phyloP scores from a whole-genome alignment of 2,113 vertebrate genomes.

The Micromys minutus region DNA sequence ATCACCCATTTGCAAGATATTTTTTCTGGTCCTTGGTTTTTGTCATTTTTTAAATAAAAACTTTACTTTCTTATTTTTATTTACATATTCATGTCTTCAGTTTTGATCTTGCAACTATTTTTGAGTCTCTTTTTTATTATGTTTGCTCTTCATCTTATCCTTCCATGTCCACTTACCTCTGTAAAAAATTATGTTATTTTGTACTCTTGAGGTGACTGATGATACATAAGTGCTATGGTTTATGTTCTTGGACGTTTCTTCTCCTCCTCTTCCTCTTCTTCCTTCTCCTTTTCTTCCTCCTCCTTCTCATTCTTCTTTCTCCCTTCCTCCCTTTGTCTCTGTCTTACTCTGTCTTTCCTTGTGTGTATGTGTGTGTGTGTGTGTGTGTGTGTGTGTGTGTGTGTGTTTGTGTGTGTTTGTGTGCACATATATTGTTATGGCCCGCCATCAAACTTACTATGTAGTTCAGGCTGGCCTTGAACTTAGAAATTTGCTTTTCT shows the following conservation, averaged over 20 bases:
- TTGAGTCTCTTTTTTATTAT: conserved; percentile 11
- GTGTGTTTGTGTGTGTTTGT: too few species aligned
- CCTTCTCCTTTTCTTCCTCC: too few species aligned
- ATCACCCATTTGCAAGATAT: not conserved
- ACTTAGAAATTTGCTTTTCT: not conserved
- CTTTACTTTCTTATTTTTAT: not conserved
- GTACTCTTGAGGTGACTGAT: not conserved
- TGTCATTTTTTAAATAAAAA: not conserved
- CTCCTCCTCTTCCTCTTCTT: too few species aligned
- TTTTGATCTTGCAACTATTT: not conserved
- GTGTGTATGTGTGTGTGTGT: too few species aligned
- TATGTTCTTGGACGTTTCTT: not conserved
- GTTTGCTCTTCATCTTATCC: not conserved
- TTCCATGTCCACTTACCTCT: not conserved
- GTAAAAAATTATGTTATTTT: not conserved
- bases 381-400: too few species aligned
- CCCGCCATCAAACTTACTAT: too few species aligned
- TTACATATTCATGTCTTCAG: not conserved
- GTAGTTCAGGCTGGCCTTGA: not conserved
- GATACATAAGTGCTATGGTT: not conserved
- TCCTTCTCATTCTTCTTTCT: not conserved
- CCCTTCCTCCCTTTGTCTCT: too few species aligned
- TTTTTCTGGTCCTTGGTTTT: not conserved
- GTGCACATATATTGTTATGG: too few species aligned
- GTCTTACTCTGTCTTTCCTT: too few species aligned